Base-by-base conservation (phyloP, 2,888 invertebrate genomes). In the Cryptus viduatorius region DNA sequence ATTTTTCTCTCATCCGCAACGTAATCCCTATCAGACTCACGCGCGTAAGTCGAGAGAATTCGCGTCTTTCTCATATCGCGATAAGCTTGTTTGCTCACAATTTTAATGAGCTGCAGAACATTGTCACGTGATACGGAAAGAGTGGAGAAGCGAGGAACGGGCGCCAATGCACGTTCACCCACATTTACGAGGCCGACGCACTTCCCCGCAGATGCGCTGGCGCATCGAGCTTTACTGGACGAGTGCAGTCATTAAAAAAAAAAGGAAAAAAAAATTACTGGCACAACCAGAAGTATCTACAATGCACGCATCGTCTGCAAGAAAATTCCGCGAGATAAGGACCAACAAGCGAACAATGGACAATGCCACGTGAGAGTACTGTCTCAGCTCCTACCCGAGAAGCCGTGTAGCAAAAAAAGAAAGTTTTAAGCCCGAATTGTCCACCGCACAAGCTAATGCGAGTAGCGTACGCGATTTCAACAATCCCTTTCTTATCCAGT, bases 61-160 rank as follows among this genome's bases (percentile, higher is more conserved):
- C 44, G 5, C 64, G 56, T 65, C 67, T 68, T 12, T 12, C 56
- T 56, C 46, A 79, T 77, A 31, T 59, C 53, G 84, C 86, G 79
- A 86, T 87, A 88, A 88, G 86, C 81, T 86, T 88, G 85, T 86
- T 88, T 86, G 79, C 86, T 77, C 67, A 81, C 83, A 79, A 84
- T 86, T 86, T 87, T 88, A 87, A 87, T 85, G 87, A 87, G 77
- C 76, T 53, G 72, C 76, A 79, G 31, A 31, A 78, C 19, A 7
- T 80, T 56, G 48, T 69, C 64, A 73, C 77, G 72, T 56, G 59
- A 67, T 44, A 48, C 69, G 19, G 46, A 46, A 50, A 31, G 71
- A 53, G 12, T 10, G 37, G 64, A 42, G 24, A 19, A 19, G 46
- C 31, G n/a, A 44, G 14, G 48, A 24, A 7, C 61, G 19, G 64